These are phyloP conservation scores for Cordilura impudica DNA, from an alignment of 2,888 invertebrate species.

Conservation along the genomic window DNA sequence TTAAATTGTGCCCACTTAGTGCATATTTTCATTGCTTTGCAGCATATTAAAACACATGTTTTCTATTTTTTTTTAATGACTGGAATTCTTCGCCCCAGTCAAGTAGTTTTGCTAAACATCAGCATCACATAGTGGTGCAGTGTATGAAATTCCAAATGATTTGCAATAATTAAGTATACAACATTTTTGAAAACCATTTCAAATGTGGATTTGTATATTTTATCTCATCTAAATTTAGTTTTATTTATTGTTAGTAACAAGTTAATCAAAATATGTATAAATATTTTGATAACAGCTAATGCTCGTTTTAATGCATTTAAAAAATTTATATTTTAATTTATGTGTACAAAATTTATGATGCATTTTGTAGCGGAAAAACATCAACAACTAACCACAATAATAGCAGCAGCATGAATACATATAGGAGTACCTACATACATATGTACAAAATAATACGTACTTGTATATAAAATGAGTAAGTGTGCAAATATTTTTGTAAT, in stretches of 20 bases:
- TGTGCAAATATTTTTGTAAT: conserved; percentile 56
- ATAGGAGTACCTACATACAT: not conserved
- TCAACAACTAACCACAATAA: conserved; percentile 32
- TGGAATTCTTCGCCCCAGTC: too few relatives aligned
- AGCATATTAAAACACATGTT: too few relatives aligned
- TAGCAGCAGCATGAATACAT: conserved; percentile 7
- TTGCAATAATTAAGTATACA: too few relatives aligned
- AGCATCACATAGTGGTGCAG: too few relatives aligned
- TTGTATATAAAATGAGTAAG: not conserved
- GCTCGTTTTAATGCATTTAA: conserved; percentile 19
- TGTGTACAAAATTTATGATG: conserved; percentile 35
- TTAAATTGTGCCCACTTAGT: too few relatives aligned
- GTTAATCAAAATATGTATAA: conserved; percentile 9
- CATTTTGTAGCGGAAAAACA: conserved; percentile 25
- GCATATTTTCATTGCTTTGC: too few relatives aligned
- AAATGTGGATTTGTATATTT: not conserved
- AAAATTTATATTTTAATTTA: conserved; percentile 38
- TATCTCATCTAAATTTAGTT: not conserved
- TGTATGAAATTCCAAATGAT: too few relatives aligned
- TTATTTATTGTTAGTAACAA: not conserved
- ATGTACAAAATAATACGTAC: conserved; percentile 20
- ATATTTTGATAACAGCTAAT: conserved; percentile 38
- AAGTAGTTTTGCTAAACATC: too few relatives aligned
- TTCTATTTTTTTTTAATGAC: too few relatives aligned
- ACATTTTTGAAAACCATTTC: not conserved